Percentiles rank a stretch among this genome's conserved stretches.
These are phyloP conservation scores for Amphimedon queenslandica DNA, from an alignment of 37 sponge, comb jelly and placozoan genomes.

Conservation along the genomic window DNA sequence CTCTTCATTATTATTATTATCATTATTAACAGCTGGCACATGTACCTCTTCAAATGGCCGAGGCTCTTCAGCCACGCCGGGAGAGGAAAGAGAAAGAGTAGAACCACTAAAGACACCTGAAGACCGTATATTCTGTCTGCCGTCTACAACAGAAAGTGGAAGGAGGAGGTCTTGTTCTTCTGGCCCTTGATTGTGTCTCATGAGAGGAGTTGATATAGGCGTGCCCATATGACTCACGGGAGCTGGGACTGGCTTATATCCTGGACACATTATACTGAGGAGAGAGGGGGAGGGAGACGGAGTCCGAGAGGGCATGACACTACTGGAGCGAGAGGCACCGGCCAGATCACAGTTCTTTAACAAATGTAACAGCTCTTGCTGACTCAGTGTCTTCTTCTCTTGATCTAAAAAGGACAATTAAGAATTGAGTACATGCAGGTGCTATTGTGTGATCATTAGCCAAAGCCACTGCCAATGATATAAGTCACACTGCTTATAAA, in stretches of 20 bases:
- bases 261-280: slow-evolving; percentile 66
- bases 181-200: neutral
- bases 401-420: too few species aligned
- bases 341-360: slow-evolving; percentile 83
- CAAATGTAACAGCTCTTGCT: slow-evolving; percentile 76
- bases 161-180: neutral
- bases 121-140: neutral
- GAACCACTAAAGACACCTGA: neutral
- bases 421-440: too few species aligned
- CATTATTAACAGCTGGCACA: neutral
- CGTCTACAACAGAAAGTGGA: neutral
- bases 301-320: slow-evolving; percentile 71
- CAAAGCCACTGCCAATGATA: too few species aligned
- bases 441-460: too few species aligned
- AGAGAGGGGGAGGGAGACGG: slow-evolving; percentile 85
- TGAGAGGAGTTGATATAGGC: slow-evolving; percentile 29
- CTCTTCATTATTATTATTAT: neutral
- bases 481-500: too few species aligned
- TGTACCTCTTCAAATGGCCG: neutral
- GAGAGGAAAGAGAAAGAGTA: neutral
- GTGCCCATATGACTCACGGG: slow-evolving; percentile 18
- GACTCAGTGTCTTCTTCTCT: too few species aligned
- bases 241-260: slow-evolving; percentile 12
- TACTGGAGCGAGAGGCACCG: slow-evolving; percentile 64
- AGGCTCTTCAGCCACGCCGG: neutral